Conservation (phyloP, 2,113 vertebrate genomes). For the Leucoraja erinaceus region DNA sequence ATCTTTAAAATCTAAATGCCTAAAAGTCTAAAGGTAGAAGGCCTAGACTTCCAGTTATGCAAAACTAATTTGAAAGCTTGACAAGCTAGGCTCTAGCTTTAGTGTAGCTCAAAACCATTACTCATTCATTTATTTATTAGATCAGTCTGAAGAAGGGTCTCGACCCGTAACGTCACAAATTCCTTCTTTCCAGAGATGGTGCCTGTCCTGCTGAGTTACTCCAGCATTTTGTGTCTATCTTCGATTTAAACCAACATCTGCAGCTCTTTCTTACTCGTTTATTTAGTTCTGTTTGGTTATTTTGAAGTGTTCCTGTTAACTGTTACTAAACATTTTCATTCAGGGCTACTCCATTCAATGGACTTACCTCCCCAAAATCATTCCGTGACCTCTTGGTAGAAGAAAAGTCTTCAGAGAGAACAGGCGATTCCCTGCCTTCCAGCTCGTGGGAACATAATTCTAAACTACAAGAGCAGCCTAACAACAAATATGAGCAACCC, state of each 20-base stretch:
- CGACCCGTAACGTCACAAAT: too few relatives aligned
- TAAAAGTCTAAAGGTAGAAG: too few relatives aligned
- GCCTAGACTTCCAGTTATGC: not conserved
- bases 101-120: conserved; percentile 36
- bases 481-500: conserved; percentile 45
- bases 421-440: conserved; percentile 46
- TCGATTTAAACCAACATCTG: too few relatives aligned
- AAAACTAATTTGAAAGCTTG: not conserved
- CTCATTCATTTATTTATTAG: conserved; percentile 1
- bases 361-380: conserved; percentile 63
- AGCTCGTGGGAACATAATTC: conserved; percentile 62
- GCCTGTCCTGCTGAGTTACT: too few relatives aligned
- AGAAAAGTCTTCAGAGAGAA: conserved; percentile 62
- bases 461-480: conserved; percentile 62
- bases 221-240: too few relatives aligned
- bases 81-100: not conserved
- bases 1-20: too few relatives aligned
- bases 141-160: too few relatives aligned
- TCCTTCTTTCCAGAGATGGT: too few relatives aligned
- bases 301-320: conserved; percentile 5
- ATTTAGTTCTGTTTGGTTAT: not conserved
- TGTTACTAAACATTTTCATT: conserved; percentile 36
- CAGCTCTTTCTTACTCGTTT: not conserved
- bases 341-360: conserved; percentile 69
- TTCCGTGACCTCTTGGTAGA: conserved; percentile 76